A percentile compares a stretch with the other conserved stretches of the same genome.
phyloP scores from a whole-genome alignment of 2,797 vertebrate species.

The Carcharodon carcharias region DNA sequence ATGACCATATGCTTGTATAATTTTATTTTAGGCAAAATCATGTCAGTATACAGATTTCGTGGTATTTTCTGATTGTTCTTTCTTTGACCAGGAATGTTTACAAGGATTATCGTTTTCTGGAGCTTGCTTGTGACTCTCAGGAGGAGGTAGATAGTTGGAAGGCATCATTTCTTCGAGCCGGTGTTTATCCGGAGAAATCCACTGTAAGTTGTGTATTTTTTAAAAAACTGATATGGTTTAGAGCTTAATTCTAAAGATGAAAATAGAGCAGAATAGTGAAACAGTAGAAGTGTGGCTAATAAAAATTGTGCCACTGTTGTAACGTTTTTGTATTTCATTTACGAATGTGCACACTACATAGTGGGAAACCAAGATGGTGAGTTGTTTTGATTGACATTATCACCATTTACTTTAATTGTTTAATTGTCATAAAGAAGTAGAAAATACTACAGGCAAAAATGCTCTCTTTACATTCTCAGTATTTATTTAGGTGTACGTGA shows the following conservation, averaged over 20 bases:
- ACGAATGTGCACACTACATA: background rate
- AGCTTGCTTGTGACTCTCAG: constrained; percentile 77
- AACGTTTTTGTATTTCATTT: background rate
- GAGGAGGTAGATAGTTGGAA: constrained; percentile 93
- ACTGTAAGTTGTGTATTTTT: constrained; percentile 52
- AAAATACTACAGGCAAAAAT: background rate
- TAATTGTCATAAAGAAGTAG: background rate
- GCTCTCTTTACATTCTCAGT: background rate
- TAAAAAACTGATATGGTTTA: background rate
- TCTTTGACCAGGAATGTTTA: constrained; percentile 74
- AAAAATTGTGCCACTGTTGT: background rate
- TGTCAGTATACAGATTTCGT: background rate
- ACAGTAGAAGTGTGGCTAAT: background rate
- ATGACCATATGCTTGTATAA: background rate
- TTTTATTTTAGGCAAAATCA: background rate
- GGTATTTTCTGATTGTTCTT: background rate
- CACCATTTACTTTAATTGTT: background rate
- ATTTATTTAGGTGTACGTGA: background rate
- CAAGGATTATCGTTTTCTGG: constrained; percentile 86
- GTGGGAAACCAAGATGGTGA: background rate
- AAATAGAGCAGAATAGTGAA: background rate
- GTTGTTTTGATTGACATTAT: background rate
- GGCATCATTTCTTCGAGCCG: constrained; percentile 80
- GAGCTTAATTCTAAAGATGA: background rate
- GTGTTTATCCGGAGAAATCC: constrained; percentile 73